Percentiles rank a stretch among this genome's conserved stretches.
phyloP scores from a whole-genome alignment of 2,797 vertebrate genomes.

The Pogoniulus pusillus region DNA sequence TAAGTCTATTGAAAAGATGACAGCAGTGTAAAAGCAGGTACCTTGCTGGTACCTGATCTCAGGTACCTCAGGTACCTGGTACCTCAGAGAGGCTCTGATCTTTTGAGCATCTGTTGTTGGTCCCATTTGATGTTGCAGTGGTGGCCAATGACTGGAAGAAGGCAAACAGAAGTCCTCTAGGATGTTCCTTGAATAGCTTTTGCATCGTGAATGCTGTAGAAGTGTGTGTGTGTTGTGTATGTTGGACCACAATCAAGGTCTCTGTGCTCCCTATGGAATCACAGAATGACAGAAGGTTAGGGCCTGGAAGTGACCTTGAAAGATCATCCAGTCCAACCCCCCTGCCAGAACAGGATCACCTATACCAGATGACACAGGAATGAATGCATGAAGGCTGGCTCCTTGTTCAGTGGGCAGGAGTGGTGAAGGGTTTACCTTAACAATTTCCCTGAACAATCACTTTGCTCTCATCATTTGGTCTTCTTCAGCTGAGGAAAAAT shows the following conservation, averaged over 20 bases:
- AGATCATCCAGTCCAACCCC: too few species aligned
- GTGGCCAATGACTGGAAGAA: too few species aligned
- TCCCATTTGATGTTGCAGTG: too few species aligned
- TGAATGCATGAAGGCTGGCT: neutral
- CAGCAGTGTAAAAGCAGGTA: neutral
- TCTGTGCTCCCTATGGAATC: neutral
- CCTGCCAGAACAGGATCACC: too few species aligned
- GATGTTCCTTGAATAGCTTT: neutral
- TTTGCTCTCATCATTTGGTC: neutral
- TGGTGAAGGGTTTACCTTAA: neutral
- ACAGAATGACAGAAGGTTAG: too few species aligned
- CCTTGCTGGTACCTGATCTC: too few species aligned
- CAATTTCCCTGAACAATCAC: neutral
- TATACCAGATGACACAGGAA: too few species aligned
- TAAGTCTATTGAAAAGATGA: neutral
- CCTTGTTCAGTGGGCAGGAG: neutral
- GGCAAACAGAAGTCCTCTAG: too few species aligned
- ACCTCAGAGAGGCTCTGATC: too few species aligned
- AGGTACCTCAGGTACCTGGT: too few species aligned
- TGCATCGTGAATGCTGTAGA: neutral
- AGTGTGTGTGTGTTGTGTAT: accelerated
- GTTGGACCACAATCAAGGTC: neutral
- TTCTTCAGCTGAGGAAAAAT: neutral
- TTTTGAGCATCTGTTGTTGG: too few species aligned
- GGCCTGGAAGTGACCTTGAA: too few species aligned